Conservation (phyloP, 1,140 invertebrate species). For the Hyles vespertilio region DNA sequence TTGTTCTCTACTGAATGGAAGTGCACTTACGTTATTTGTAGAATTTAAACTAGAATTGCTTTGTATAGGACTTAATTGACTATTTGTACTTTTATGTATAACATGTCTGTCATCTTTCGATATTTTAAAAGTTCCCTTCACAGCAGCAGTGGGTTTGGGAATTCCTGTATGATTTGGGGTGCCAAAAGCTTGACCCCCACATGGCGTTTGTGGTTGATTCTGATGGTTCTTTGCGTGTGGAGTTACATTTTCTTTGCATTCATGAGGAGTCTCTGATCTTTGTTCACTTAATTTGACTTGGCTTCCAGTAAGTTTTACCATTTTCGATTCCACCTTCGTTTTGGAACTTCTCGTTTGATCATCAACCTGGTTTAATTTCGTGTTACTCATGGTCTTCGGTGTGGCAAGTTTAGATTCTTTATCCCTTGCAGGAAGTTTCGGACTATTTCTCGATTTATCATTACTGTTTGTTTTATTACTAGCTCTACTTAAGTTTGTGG, state of each 20-base stretch:
- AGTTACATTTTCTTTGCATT: conserved; percentile 37
- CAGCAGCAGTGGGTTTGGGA: conserved; percentile 92
- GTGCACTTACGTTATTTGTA: conserved; percentile 63
- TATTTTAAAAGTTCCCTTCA: conserved; percentile 89
- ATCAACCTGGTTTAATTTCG: conserved; percentile 67
- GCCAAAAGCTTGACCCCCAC: conserved; percentile 42
- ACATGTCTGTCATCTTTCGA: conserved; percentile 71
- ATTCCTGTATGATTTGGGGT: conserved; percentile 80
- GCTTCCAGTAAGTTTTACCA: conserved; percentile 68
- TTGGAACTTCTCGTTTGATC: conserved; percentile 52
- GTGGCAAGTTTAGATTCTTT: conserved; percentile 72
- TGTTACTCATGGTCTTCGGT: conserved; percentile 68
- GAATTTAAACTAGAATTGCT: conserved; percentile 77
- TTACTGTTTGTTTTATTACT: conserved; percentile 51
- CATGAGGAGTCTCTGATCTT: conserved; percentile 39
- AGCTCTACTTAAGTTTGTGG: conserved; percentile 52
- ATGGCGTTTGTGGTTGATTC: conserved; percentile 43
- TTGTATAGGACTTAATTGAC: conserved; percentile 74
- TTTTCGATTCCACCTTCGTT: conserved; percentile 63
- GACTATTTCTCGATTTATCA: conserved; percentile 70
- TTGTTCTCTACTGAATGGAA: conserved; percentile 71
- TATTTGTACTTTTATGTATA: conserved; percentile 67
- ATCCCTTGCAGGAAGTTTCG: conserved; percentile 67
- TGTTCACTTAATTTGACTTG: conserved; percentile 66
- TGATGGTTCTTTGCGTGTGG: conserved; percentile 34